Evolutionary conservation across 1,140 invertebrate genomes (phyloP).

Genomic region (Epicauta chinensis): DNA sequence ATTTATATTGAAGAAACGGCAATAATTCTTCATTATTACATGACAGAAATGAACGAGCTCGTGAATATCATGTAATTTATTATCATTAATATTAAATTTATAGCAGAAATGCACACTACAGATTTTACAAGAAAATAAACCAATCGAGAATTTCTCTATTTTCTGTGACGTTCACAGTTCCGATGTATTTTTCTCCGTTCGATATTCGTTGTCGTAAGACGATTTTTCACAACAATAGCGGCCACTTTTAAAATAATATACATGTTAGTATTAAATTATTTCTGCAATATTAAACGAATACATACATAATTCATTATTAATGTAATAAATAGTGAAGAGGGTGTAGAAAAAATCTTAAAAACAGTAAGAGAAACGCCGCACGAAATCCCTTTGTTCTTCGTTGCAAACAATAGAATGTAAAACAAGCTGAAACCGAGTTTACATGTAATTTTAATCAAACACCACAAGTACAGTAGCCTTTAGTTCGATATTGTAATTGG

Average conservation of each 20-base stretch:
- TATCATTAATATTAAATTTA: too few relatives aligned
- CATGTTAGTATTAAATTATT: too few relatives aligned
- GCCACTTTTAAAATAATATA: too few relatives aligned
- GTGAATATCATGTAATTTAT: constrained; percentile 1
- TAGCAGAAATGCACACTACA: too few relatives aligned
- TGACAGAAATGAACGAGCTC: constrained; percentile 2
- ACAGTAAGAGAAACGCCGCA: constrained; percentile 37
- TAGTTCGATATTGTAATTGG: constrained; percentile 40
- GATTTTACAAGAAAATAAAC: too few relatives aligned
- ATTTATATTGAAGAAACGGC: neutral
- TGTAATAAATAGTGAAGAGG: constrained; percentile 33
- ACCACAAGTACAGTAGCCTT: constrained; percentile 35
- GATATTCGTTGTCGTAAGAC: too few relatives aligned
- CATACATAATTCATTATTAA: constrained; percentile 34
- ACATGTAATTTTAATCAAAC: constrained; percentile 42
- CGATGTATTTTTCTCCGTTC: too few relatives aligned
- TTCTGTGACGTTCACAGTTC: too few relatives aligned
- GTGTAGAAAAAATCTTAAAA: constrained; percentile 39
- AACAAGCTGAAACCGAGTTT: constrained; percentile 41
- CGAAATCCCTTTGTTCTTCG: constrained; percentile 41
- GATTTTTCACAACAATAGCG: too few relatives aligned
- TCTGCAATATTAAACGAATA: neutral
- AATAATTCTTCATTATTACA: constrained; percentile 7
- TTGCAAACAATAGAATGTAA: constrained; percentile 43
- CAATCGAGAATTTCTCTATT: too few relatives aligned